Conservation (phyloP, 1,140 invertebrate species). For the Bombus superbus region DNA sequence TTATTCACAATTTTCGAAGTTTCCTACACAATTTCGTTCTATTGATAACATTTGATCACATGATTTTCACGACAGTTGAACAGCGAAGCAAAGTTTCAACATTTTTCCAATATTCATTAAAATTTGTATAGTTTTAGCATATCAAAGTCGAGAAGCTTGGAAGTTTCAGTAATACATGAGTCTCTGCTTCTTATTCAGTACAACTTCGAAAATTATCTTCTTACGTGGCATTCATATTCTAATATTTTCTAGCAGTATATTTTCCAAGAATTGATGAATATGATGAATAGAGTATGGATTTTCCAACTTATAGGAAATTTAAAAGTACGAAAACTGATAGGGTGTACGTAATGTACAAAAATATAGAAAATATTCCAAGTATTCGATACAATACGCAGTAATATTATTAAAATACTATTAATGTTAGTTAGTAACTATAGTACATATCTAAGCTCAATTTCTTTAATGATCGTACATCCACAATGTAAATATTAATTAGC, state of each 20-base stretch:
- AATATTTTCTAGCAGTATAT: not conserved
- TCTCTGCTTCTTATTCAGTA: not conserved
- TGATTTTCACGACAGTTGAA: not conserved
- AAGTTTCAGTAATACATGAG: not conserved
- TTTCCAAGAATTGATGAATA: not conserved
- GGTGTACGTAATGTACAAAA: not conserved
- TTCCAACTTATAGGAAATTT: not conserved
- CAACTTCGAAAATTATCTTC: not conserved
- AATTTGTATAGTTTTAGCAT: not conserved
- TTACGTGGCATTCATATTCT: not conserved
- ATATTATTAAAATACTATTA: too few relatives aligned
- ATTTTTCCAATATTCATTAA: not conserved
- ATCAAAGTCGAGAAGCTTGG: not conserved
- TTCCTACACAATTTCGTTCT: too few relatives aligned
- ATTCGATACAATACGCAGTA: too few relatives aligned
- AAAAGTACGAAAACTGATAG: too few relatives aligned
- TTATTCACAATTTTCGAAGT: not conserved
- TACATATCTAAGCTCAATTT: too few relatives aligned
- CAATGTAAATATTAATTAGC: not conserved
- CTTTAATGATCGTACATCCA: too few relatives aligned
- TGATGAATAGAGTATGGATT: not conserved
- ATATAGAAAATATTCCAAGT: not conserved
- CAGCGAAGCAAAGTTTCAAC: not conserved
- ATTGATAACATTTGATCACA: not conserved
- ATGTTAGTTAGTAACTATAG: too few relatives aligned